Percentiles rank a stretch among this genome's conserved stretches.
These are phyloP conservation scores for Epinephelus awoara DNA, from an alignment of 2,797 vertebrate species.

Conservation along the genomic window DNA sequence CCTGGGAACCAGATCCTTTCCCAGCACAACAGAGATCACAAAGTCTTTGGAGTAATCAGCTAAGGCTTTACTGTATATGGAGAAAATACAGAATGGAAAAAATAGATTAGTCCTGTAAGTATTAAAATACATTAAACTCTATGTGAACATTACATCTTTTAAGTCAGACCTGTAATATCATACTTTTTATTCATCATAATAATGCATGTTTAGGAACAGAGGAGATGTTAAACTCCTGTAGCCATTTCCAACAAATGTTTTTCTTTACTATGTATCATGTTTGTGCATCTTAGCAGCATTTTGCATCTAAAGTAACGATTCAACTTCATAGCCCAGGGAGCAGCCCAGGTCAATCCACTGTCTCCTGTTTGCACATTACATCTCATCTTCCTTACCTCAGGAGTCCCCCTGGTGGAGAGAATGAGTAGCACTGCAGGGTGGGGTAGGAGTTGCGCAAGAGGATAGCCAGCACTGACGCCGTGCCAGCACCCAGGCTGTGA, in stretches of 20 bases:
- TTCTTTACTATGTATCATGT: not conserved
- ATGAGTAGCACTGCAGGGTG: constrained; percentile 90
- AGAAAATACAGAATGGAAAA: constrained; percentile 25
- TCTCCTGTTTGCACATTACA: not conserved
- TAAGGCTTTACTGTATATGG: constrained; percentile 90
- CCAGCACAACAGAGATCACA: constrained; percentile 93
- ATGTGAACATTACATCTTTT: not conserved
- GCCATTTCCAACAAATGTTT: not conserved
- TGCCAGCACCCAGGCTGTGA: constrained; percentile 96
- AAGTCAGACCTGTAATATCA: not conserved
- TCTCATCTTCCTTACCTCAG: constrained; percentile 87
- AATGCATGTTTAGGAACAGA: not conserved
- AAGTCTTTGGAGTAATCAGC: constrained; percentile 94
- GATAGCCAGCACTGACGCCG: constrained; percentile 90
- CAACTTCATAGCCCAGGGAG: not conserved
- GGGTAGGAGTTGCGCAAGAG: constrained; percentile 90
- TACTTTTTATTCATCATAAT: not conserved
- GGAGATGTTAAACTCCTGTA: no score
- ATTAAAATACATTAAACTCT: not conserved
- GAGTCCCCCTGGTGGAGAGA: constrained; percentile 97
- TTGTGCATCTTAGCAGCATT: not conserved
- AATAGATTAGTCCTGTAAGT: not conserved
- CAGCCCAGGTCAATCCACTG: not conserved
- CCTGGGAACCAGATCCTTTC: constrained; percentile 97
- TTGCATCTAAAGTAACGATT: not conserved